These are phyloP conservation scores for Choristoneura fumiferana DNA, from an alignment of 1,140 invertebrate species.

Conservation along the genomic window DNA sequence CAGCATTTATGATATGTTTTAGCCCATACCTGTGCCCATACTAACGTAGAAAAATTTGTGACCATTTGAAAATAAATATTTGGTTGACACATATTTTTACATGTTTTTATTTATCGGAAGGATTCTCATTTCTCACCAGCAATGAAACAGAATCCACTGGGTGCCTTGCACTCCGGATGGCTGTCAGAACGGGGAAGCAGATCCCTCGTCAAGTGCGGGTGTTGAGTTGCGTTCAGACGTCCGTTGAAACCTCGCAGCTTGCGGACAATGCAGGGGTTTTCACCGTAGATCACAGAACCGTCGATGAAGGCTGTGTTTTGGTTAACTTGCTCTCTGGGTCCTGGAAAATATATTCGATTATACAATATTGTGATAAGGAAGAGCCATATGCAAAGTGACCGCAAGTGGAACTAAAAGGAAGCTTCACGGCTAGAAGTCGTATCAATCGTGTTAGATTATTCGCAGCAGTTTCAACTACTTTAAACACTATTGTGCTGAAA, in stretches of 20 bases:
- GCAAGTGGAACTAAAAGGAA: too few relatives aligned
- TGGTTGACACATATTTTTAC: too few relatives aligned
- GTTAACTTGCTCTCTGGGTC: conserved; percentile 95
- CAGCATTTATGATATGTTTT: too few relatives aligned
- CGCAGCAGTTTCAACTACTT: too few relatives aligned
- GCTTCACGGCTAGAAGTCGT: too few relatives aligned
- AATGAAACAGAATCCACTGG: conserved; percentile 91
- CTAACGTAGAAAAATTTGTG: too few relatives aligned
- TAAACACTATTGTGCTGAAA: too few relatives aligned
- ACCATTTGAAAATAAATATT: too few relatives aligned
- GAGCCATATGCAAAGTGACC: too few relatives aligned
- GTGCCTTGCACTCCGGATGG: conserved; percentile 92
- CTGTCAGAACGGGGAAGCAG: conserved; percentile 86
- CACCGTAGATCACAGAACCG: conserved; percentile 84
- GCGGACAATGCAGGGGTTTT: conserved; percentile 87
- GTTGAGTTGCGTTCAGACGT: conserved; percentile 88
- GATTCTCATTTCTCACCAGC: conserved; percentile 78
- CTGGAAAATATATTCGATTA: conserved; percentile 50
- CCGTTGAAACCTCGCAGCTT: conserved; percentile 88
- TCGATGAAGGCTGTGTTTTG: conserved; percentile 96
- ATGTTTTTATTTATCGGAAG: not conserved
- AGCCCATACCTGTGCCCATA: too few relatives aligned
- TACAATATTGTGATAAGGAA: too few relatives aligned
- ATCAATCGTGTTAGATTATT: too few relatives aligned
- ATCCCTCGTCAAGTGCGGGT: conserved; percentile 86